Evolutionary conservation across 2,113 vertebrate species (phyloP).

Genomic region (Sakesphorus luctuosus): DNA sequence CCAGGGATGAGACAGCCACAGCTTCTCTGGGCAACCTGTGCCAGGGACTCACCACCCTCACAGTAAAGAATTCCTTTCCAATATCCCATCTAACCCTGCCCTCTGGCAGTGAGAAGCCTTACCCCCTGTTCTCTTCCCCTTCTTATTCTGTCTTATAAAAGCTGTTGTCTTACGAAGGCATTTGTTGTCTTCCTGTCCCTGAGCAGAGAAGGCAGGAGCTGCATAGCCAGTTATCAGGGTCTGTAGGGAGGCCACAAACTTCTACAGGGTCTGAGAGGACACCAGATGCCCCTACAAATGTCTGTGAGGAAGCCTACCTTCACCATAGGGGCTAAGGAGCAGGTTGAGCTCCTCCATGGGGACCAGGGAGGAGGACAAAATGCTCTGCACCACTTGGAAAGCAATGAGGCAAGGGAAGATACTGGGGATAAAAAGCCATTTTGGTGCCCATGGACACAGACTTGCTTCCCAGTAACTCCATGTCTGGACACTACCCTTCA

Average conservation of each 20-base stretch:
- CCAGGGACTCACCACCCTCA: background rate
- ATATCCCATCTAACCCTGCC: background rate
- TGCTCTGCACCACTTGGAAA: background rate
- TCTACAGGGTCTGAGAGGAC: background rate
- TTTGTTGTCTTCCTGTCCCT: background rate
- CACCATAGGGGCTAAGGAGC: too few relatives aligned
- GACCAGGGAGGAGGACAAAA: background rate
- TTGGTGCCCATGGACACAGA: background rate
- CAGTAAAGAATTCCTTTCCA: background rate
- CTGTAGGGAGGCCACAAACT: background rate
- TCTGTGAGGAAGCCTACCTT: background rate
- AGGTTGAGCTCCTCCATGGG: background rate
- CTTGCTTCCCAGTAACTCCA: background rate
- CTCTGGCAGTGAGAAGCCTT: background rate
- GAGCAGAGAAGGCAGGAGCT: background rate
- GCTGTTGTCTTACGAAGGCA: background rate
- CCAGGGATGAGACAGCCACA: background rate
- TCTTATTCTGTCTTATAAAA: background rate
- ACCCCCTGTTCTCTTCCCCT: background rate
- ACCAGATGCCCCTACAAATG: rapidly evolving
- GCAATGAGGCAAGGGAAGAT: background rate
- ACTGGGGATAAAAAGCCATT: background rate
- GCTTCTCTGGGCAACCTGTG: background rate
- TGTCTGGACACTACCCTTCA: background rate
- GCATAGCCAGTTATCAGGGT: background rate